These are phyloP conservation scores for Drosophila phalerata DNA, from an alignment of 2,888 invertebrate genomes.

Conservation along the genomic window DNA sequence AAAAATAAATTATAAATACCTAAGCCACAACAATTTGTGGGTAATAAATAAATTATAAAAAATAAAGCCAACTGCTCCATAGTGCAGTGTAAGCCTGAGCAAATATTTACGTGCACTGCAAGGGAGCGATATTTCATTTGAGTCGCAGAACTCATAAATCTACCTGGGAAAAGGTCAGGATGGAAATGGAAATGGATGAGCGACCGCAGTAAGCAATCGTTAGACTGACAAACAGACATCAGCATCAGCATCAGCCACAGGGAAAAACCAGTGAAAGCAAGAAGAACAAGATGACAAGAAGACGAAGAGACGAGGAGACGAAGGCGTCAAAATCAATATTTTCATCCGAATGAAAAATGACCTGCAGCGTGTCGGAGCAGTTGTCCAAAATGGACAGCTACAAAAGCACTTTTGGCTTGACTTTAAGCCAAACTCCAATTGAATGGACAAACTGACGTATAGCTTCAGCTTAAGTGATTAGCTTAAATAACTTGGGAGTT, in stretches of 20 bases:
- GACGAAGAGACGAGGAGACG: conserved; percentile 14
- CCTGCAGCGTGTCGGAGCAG: conserved; percentile 53
- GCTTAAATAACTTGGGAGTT: conserved; percentile 49
- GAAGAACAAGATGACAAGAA: background rate
- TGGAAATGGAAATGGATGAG: conserved; percentile 44
- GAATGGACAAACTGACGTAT: conserved; percentile 30
- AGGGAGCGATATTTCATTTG: conserved; percentile 75
- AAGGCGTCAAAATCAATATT: conserved; percentile 78
- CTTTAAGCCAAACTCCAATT: conserved; percentile 35
- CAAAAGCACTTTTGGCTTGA: conserved; percentile 37
- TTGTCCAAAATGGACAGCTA: conserved; percentile 59
- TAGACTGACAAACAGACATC: conserved; percentile 82
- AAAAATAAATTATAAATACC: too few species aligned
- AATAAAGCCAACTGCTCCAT: background rate
- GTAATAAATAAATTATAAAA: background rate
- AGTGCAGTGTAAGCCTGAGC: conserved; percentile 32
- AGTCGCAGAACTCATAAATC: conserved; percentile 77
- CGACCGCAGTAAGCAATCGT: conserved; percentile 69
- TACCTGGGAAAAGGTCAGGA: conserved; percentile 36
- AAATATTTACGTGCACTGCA: conserved; percentile 71
- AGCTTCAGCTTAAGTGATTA: conserved; percentile 52
- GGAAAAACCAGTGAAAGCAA: conserved; percentile 16
- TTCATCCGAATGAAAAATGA: conserved; percentile 82
- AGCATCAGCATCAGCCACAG: conserved; percentile 64
- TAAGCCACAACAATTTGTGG: too few species aligned